Conservation (phyloP, 2,797 vertebrate species). For the Labeo calbasu region DNA sequence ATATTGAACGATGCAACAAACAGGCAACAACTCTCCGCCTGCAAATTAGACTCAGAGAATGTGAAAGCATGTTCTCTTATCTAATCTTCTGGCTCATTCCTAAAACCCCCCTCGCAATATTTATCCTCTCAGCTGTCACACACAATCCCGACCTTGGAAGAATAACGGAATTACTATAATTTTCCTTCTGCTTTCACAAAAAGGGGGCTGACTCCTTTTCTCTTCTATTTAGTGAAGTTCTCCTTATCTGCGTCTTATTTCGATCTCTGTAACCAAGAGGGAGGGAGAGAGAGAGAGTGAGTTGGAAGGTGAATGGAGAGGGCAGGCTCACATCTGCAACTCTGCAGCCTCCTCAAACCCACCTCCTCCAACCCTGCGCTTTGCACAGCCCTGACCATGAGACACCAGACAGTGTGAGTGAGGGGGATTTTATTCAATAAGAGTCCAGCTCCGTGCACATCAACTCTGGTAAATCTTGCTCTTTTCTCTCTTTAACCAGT, state of each 20-base stretch:
- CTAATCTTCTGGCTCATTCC: conserved; percentile 60
- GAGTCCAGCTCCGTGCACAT: conserved; percentile 59
- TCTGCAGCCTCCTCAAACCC: conserved; percentile 67
- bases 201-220: conserved; percentile 69
- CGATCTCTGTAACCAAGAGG: conserved; percentile 65
- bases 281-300: conserved; percentile 41
- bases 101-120: conserved; percentile 65
- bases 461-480: conserved; percentile 61
- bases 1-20: background rate
- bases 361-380: conserved; percentile 64
- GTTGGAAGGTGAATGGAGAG: conserved; percentile 71
- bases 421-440: conserved; percentile 61
- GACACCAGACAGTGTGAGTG: conserved; percentile 76
- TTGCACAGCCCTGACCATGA: conserved; percentile 69
- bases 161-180: conserved; percentile 71
- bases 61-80: conserved; percentile 56
- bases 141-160: conserved; percentile 69
- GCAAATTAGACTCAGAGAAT: conserved; percentile 22
- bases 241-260: conserved; percentile 80
- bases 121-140: conserved; percentile 65
- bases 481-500: conserved; percentile 20
- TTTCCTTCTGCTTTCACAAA: conserved; percentile 73
- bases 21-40: background rate
- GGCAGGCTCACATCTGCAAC: conserved; percentile 80
- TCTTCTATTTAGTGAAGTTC: conserved; percentile 68